These are phyloP conservation scores for Tylochromis polylepis DNA, from an alignment of 2,113 vertebrate genomes.

Conservation along the genomic window DNA sequence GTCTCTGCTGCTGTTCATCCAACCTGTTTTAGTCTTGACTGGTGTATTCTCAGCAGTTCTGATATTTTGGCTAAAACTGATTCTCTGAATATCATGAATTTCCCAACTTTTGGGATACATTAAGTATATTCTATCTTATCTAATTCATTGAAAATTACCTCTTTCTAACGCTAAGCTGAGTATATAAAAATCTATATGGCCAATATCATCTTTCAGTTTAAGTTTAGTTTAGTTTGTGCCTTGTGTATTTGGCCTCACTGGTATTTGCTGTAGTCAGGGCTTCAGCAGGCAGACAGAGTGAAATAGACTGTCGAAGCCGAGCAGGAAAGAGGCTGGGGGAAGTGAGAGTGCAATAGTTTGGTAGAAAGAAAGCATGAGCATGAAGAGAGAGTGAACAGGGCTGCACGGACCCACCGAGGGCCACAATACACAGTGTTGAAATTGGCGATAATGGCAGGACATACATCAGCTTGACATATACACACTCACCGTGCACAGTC, in stretches of 20 bases:
- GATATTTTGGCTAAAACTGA: not conserved
- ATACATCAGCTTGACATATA: conserved; percentile 45
- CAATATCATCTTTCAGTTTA: not conserved
- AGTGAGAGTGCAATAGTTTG: not conserved
- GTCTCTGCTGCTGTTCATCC: not conserved
- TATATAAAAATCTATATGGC: not conserved
- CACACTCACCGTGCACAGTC: not conserved
- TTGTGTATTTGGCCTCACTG: not conserved
- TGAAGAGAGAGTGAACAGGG: not conserved
- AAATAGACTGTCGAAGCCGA: not conserved
- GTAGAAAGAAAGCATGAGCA: not conserved
- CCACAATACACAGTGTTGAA: conserved; percentile 9
- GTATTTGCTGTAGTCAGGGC: not conserved
- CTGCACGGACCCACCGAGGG: conserved; percentile 8
- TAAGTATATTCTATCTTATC: not conserved
- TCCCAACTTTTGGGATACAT: not conserved
- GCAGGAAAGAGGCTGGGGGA: not conserved
- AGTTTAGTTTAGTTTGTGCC: not conserved
- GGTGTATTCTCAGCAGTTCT: not conserved
- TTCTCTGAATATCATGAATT: not conserved
- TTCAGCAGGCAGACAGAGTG: not conserved
- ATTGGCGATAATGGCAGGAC: conserved; percentile 36
- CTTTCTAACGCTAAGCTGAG: not conserved
- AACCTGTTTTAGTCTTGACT: not conserved
- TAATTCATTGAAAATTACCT: not conserved